Percentiles rank a stretch among this genome's conserved stretches.
phyloP scores from a whole-genome alignment of 64 coral and sea anemone genomes.

The Astreopora myriophthalma region DNA sequence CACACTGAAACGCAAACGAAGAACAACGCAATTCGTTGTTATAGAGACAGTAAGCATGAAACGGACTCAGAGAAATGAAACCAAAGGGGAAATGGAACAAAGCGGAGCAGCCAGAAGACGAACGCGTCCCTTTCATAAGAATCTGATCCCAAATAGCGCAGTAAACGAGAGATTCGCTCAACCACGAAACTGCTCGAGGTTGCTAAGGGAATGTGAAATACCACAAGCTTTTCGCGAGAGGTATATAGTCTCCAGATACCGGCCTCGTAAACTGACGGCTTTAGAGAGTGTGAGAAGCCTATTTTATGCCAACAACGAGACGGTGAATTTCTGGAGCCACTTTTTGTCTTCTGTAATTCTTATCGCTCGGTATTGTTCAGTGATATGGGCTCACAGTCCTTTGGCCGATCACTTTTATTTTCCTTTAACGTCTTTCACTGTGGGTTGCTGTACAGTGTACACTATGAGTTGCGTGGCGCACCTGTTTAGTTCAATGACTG shows the following conservation, averaged over 20 bases:
- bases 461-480: conserved; percentile 41
- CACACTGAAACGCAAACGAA: not conserved
- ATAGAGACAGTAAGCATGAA: not conserved
- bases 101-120: not conserved
- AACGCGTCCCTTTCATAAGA: not conserved
- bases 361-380: not conserved
- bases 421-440: conserved; percentile 8
- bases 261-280: conserved; percentile 18
- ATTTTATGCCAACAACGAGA: conserved; percentile 56
- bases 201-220: conserved; percentile 45
- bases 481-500: conserved; percentile 59
- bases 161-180: not conserved
- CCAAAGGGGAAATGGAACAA: not conserved
- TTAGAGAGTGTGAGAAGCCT: conserved; percentile 4
- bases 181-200: not conserved
- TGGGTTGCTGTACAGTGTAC: conserved; percentile 4
- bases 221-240: not conserved
- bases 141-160: not conserved
- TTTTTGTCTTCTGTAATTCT: not conserved
- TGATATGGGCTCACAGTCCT: not conserved
- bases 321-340: conserved; percentile 68
- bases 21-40: not conserved
- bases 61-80: not conserved
- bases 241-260: conserved; percentile 41
- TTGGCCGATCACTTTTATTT: conserved; percentile 11